A percentile compares a stretch with the other conserved stretches of the same genome.
These are phyloP conservation scores for Dinocampus coccinellae DNA, from an alignment of 2,888 invertebrate species.

Conservation along the genomic window DNA sequence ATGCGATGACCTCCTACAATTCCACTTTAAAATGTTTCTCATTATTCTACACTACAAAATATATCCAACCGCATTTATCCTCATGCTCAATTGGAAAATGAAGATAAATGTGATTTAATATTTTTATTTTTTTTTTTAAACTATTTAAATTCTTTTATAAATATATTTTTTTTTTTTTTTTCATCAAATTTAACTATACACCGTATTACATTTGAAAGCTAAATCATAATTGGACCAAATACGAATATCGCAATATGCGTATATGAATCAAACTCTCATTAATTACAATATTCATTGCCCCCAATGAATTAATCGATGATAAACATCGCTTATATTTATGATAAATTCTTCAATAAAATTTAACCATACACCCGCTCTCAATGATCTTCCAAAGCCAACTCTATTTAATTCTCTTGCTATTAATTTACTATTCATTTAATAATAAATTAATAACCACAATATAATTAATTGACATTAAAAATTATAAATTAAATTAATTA, in stretches of 20 bases:
- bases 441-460: neutral
- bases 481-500: neutral
- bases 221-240: too few relatives aligned
- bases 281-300: neutral
- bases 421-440: neutral
- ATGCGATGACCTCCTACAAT: constrained; percentile 11
- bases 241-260: neutral
- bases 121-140: neutral
- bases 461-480: neutral
- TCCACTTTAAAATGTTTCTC: constrained; percentile 5
- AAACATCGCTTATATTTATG: neutral
- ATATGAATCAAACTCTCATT: neutral
- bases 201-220: neutral
- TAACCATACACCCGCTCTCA: neutral
- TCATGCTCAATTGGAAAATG: neutral
- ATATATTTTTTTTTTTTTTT: neutral
- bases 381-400: neutral
- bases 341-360: neutral
- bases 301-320: neutral
- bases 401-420: neutral
- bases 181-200: neutral
- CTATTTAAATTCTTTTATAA: neutral
- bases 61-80: constrained; percentile 10
- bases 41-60: constrained; percentile 5
- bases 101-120: neutral